Conservation (phyloP, 2,113 vertebrate species). For the Romanogobio albipinnatus region DNA sequence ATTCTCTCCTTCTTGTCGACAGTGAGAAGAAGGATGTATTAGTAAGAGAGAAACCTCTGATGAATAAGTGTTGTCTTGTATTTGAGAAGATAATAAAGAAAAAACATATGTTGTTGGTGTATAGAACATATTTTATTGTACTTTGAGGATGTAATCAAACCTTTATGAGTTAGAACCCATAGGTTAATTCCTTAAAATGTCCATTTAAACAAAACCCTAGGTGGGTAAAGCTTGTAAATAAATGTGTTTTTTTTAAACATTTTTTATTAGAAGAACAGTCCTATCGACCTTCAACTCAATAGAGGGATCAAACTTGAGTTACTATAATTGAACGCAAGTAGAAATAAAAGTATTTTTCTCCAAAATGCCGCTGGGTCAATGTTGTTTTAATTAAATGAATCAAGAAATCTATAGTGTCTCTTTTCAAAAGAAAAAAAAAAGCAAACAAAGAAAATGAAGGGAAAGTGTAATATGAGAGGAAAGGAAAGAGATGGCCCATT, state of each 20-base stretch:
- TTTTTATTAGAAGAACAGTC: background rate
- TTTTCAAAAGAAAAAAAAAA: background rate
- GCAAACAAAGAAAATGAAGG: background rate
- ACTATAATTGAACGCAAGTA: background rate
- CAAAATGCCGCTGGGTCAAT: background rate
- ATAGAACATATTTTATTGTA: background rate
- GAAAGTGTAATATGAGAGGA: slow-evolving; percentile 22
- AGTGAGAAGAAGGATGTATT: background rate
- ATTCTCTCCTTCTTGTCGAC: background rate
- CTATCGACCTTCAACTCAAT: slow-evolving; percentile 8
- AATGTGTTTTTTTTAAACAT: too few relatives aligned
- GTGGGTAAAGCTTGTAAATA: background rate
- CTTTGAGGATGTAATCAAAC: background rate
- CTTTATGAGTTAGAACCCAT: background rate
- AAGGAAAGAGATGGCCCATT: slow-evolving; percentile 36
- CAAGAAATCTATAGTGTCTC: slow-evolving; percentile 47
- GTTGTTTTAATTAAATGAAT: slow-evolving; percentile 45
- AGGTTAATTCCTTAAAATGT: background rate
- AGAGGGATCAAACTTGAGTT: slow-evolving; percentile 10
- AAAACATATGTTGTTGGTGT: background rate
- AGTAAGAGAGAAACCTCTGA: slow-evolving; percentile 6
- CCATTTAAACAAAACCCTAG: background rate
- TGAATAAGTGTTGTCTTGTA: background rate
- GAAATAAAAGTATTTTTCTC: slow-evolving; percentile 15
- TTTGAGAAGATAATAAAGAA: background rate